Base-by-base conservation (phyloP, 2,888 invertebrate species). In the Campoplex nolae region DNA sequence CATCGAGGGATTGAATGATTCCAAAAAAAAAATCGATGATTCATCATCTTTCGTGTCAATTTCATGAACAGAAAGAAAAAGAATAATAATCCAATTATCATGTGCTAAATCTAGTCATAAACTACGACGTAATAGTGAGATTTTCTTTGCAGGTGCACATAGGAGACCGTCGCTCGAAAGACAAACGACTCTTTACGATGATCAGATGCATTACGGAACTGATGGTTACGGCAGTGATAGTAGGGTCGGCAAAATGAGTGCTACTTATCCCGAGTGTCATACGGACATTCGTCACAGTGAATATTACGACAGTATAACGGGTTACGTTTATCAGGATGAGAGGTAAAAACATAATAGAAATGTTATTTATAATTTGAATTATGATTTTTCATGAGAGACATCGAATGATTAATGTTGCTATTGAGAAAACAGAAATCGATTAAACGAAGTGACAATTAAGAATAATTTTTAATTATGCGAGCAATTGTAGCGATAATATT, bases 101-200 rank as follows among this genome's bases (percentile, higher is more conserved):
- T 13, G 23, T 32, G n/a, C 32, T 65, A 28, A 16, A 28, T 11
- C 45, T 1, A 45, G 42, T 45, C 16, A 42, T 45, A 16, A 67
- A 18, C 54, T 56, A 42, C 23, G 11, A 35, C 16, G 3, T 23
- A 18, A 32, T 16, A 45, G 58, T 11, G 56, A 23, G 0, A 67
- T 58, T 38, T 38, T 74, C 11, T 82, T 91, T 42, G 88, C 91
- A 94, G 94, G 93, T 88, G 92, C 93, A 80, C 93, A 93, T 58
- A 95, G 97, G 92, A 96, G 97, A 93, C 97, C 97, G 86, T 97
- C 97, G 94, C 95, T 98, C 92, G 98, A 97, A 94, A 95, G 97
- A 91, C 98, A 98, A 95, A 96, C 96, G 88, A 97, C 97, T 67
- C 94, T 97, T 90, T 97, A 97, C 92, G 97, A 97, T 93, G 97